phyloP scores from a whole-genome alignment of 2,888 invertebrate species.

The Oscheius myriophilus region DNA sequence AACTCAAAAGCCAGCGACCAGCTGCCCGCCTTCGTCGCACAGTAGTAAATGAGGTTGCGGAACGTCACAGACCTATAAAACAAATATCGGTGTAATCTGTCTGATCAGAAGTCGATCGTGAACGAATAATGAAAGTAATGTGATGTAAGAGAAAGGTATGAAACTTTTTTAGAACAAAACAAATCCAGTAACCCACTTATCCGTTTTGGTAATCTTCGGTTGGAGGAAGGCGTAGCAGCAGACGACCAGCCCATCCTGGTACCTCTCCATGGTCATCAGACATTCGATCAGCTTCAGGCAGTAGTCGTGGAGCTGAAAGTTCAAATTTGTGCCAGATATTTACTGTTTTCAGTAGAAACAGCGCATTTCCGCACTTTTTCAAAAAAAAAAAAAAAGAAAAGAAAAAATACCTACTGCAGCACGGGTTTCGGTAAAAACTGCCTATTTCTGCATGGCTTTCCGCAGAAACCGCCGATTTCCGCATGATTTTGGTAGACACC shows the following conservation, averaged over 20 bases:
- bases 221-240: constrained; percentile 67
- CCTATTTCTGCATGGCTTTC: too few species aligned
- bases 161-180: too few species aligned
- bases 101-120: too few species aligned
- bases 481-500: too few species aligned
- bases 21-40: constrained; percentile 58
- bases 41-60: constrained; percentile 60
- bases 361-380: too few species aligned
- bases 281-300: constrained; percentile 63
- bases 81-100: too few species aligned
- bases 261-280: constrained; percentile 40
- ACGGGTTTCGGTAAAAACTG: neutral
- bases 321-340: too few species aligned
- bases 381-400: neutral
- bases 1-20: constrained; percentile 67
- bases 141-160: too few species aligned
- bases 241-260: constrained; percentile 60
- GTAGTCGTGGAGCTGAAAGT: constrained; percentile 63
- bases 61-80: constrained; percentile 55
- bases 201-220: constrained; percentile 50
- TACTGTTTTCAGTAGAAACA: too few species aligned
- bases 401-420: neutral
- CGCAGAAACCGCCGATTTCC: too few species aligned
- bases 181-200: constrained; percentile 52
- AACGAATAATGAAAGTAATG: too few species aligned